Percentiles rank a stretch among this genome's conserved stretches.
Evolutionary conservation across 2,888 invertebrate species (phyloP).

Genomic region (Branchipolynoe longqiensis): DNA sequence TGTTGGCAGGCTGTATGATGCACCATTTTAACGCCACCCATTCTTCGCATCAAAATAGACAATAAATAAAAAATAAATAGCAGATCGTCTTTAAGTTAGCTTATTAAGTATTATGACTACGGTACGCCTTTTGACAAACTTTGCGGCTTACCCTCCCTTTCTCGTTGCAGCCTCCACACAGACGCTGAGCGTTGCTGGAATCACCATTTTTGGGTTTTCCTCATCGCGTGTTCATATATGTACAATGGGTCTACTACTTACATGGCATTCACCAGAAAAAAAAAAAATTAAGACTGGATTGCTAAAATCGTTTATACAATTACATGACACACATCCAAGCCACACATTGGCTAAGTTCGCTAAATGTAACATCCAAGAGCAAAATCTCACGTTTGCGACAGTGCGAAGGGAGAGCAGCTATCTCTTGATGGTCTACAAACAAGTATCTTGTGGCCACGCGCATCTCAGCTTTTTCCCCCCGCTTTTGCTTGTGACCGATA

Average conservation of each 20-base stretch:
- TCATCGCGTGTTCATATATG: too few species aligned
- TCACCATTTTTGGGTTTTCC: too few species aligned
- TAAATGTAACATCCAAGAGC: slow-evolving; percentile 21
- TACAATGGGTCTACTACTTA: slow-evolving; percentile 46
- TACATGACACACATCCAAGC: slow-evolving; percentile 34
- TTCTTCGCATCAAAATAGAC: neutral
- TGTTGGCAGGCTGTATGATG: too few species aligned
- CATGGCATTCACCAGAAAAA: slow-evolving; percentile 44
- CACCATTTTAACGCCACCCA: too few species aligned
- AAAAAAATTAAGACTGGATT: slow-evolving; percentile 35
- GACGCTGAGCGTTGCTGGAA: too few species aligned
- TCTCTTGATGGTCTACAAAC: slow-evolving; percentile 5
- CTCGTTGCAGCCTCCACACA: slow-evolving; percentile 15
- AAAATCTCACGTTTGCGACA: slow-evolving; percentile 20
- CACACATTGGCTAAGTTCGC: slow-evolving; percentile 20
- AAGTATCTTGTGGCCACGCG: neutral
- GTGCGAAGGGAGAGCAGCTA: neutral
- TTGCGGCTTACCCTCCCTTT: slow-evolving; percentile 43
- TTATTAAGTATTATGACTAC: slow-evolving; percentile 55
- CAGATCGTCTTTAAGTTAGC: slow-evolving; percentile 56
- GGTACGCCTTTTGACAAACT: slow-evolving; percentile 53
- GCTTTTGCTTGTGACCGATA: slow-evolving; percentile 24
- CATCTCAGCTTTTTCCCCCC: neutral
- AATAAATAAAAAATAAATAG: slow-evolving; percentile 57
- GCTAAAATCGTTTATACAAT: slow-evolving; percentile 47